Evolutionary conservation across 2,797 vertebrate genomes (phyloP), one percentile per base, ranked within the genome.

Genomic region (Rhinogobio ventralis): DNA sequence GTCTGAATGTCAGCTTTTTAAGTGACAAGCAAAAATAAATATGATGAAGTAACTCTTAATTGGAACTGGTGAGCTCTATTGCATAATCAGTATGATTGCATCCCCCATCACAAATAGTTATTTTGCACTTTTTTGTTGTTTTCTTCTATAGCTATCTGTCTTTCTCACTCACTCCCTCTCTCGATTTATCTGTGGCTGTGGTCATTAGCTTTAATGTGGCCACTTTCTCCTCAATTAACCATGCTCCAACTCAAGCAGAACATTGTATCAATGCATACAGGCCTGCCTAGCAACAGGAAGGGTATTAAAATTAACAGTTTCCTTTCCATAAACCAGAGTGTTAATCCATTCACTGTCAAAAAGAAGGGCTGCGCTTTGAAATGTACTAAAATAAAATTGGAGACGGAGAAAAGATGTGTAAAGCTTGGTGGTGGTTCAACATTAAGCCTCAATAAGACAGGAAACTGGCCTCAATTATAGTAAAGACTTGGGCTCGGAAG

Each of bases 321-420:
- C 55, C 76, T 67, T 82, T 71, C 64, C 49, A 64, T 68, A 62
- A 79, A 86, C 55, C 39, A 15, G 3, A 30, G 30, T 20, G 25
- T 49, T 86, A 86, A 84, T 86, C 85, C 39, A 79, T 39, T 25
- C 42, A 30, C 39, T 49, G 83, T 81, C 80, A 71, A 78, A 87
- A 51, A 79, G 75, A 67, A n/a, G 28, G 74, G 42, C 17, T 42
- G 42, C 36, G 60, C 62, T 86, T 79, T 82, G 62, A 87, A 86
- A 73, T 75, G 49, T 45, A 45, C 60, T 71, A 42, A 49, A 75
- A 75, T 76, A 39, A 62, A 68, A 83, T 45, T 55, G 36, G 33
- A 73, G 68, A 75, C 30, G 11, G 30, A 67, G 51, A 42, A 20
- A 46, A 78, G 39, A 69, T 28, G 14, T 62, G 74, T 71, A 10